These are phyloP conservation scores for Lithobates pipiens DNA, from an alignment of 2,797 vertebrate genomes.

Conservation along the genomic window DNA sequence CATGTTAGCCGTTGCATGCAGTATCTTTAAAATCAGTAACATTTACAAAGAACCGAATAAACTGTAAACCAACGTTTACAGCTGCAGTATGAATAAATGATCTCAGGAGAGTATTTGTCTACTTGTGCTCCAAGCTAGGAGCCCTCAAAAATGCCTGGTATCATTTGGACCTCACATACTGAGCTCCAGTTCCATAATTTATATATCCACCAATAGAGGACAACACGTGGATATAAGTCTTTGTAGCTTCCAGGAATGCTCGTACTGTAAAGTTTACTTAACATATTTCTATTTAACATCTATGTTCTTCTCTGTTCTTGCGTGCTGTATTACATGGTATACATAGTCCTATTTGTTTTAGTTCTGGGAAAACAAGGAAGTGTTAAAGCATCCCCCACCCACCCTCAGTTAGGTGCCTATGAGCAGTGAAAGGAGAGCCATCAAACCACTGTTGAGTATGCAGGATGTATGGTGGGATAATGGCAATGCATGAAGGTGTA, in stretches of 20 bases:
- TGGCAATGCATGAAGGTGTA: constrained; percentile 54
- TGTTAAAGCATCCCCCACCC: constrained; percentile 54
- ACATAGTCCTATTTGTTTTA: neutral
- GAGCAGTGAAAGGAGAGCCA: constrained; percentile 27
- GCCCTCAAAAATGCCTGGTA: neutral
- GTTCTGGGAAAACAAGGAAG: constrained; percentile 50
- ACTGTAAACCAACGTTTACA: neutral
- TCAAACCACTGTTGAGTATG: constrained; percentile 44
- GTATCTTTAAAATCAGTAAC: neutral
- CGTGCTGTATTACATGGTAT: neutral
- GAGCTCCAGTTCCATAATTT: neutral
- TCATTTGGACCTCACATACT: constrained; percentile 8
- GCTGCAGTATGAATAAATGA: neutral
- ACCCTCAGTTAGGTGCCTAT: neutral
- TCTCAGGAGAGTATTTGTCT: neutral
- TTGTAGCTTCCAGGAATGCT: neutral
- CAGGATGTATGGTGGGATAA: constrained; percentile 45
- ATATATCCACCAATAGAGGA: neutral
- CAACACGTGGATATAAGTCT: neutral
- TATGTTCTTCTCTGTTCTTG: neutral
- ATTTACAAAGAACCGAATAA: neutral
- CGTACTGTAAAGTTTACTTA: neutral
- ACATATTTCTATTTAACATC: neutral
- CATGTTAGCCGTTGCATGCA: neutral
- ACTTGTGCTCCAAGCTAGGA: neutral